Evolutionary conservation across 2,888 invertebrate genomes (phyloP).

Genomic region (Phaonia tiefii): DNA sequence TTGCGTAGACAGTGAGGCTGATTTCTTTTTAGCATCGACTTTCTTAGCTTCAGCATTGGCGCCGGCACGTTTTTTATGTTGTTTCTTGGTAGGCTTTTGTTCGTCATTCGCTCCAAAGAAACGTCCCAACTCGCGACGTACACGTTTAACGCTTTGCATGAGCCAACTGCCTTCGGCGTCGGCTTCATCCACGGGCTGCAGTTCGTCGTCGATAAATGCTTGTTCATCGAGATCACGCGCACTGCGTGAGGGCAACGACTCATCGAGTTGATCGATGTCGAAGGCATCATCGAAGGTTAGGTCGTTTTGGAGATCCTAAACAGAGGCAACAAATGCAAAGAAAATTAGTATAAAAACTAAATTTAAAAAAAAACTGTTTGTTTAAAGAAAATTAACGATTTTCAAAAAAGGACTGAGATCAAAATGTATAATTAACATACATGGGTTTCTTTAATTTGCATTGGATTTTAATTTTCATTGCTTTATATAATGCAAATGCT

Average conservation of each 20-base stretch:
- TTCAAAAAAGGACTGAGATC: no score
- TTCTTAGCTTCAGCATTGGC: constrained; percentile 32
- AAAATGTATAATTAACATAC: no score
- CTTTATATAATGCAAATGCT: no score
- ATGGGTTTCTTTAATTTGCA: no score
- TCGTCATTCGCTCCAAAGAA: constrained; percentile 71
- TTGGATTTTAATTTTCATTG: no score
- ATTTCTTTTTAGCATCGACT: constrained; percentile 34
- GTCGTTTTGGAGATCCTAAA: constrained; percentile 71
- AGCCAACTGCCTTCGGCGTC: constrained; percentile 73
- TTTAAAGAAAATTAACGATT: no score
- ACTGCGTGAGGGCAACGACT: constrained; percentile 65
- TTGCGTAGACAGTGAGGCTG: constrained; percentile 27
- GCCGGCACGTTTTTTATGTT: constrained; percentile 47
- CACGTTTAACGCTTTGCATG: constrained; percentile 73
- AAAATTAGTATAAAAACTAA: constrained; percentile 8
- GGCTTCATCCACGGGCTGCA: constrained; percentile 69
- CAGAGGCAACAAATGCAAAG: constrained; percentile 27
- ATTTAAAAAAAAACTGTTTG: no score
- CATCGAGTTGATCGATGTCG: constrained; percentile 70
- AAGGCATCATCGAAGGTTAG: constrained; percentile 73
- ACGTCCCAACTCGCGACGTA: constrained; percentile 75
- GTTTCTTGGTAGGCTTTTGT: constrained; percentile 31
- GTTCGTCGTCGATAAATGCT: constrained; percentile 74
- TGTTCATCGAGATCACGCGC: constrained; percentile 71